phyloP scores from a whole-genome alignment of 2,113 vertebrate species.

The Phrynosoma blainvillii region DNA sequence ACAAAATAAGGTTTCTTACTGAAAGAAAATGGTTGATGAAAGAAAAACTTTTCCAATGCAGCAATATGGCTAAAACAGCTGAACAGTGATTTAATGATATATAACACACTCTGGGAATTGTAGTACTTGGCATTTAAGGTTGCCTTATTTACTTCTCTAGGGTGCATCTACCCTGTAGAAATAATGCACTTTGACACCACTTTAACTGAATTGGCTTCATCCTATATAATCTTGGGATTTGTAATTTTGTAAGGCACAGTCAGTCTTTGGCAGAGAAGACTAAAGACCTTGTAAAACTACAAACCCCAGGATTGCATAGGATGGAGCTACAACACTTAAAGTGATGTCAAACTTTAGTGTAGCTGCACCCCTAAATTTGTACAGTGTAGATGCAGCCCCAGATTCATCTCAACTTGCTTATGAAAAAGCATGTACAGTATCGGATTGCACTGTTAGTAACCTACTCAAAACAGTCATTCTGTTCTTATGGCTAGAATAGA shows the following conservation, averaged over 20 bases:
- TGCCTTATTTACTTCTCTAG: background rate
- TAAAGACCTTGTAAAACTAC: too few relatives aligned
- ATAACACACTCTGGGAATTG: background rate
- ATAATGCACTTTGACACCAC: too few relatives aligned
- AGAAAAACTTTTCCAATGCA: background rate
- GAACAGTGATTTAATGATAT: background rate
- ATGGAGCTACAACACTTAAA: too few relatives aligned
- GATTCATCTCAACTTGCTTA: background rate
- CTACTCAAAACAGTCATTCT: slow-evolving; percentile 32
- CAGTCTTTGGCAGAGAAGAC: too few relatives aligned
- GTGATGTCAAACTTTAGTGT: background rate
- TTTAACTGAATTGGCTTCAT: too few relatives aligned
- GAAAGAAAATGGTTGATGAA: background rate
- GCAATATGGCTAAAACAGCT: background rate
- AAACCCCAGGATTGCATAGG: too few relatives aligned
- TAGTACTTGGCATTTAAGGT: background rate
- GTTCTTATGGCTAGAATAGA: slow-evolving; percentile 25
- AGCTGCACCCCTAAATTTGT: background rate
- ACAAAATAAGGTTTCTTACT: background rate
- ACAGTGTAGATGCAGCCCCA: background rate
- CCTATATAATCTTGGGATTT: too few relatives aligned
- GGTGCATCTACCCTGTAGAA: background rate
- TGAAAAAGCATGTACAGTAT: background rate
- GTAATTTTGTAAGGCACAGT: too few relatives aligned
- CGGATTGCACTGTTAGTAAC: background rate